Evolutionary conservation across 2,797 vertebrate genomes (phyloP), one percentile per base, ranked within the genome.

Genomic region (Anomalospiza imberbis): DNA sequence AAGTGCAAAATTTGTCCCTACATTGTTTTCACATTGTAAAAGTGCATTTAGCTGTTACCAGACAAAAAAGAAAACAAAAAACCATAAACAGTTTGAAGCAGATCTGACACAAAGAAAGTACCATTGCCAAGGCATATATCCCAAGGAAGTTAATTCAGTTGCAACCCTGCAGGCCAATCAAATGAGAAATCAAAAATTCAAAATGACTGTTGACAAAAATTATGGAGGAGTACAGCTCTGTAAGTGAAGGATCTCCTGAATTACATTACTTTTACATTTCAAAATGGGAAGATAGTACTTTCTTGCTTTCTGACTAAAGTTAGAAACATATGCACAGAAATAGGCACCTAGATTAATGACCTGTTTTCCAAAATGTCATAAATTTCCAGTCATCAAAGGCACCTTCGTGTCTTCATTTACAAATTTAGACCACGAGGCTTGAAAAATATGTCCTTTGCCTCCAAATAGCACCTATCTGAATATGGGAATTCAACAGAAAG

Each of bases 261-360:
- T 55, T 73, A 26, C 22, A 31, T 61, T 85, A n/a, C 47, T 89
- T 65, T 28, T 44, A 5, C 36, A 1, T 88, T 91, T 88, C 45
- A 67, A 70, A 81, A 62, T 2, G 25, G 48, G 77, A 90, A 73
- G 36, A 85, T 54, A 53, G 48, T 0, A 1, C 58, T 88, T 93
- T 85, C n/a, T 61, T 3, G 15, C 44, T 89, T 84, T 78, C 58
- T 75, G 48, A 72, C 87, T 93, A 70, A 94, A 96, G 51, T 95
- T 95, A 85, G 93, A 91, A 96, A 82, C 48, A 57, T 26, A 40
- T 24, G 32, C 38, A 45, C 92, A 73, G 63, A 94, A 94, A 95
- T 91, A 95, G 85, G 36, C 32, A 55, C 93, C 89, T 94, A 94
- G 77, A 94, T 95, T 94, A 82, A 72, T 92, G 91, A 95, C 91